Evolutionary conservation across 2,113 vertebrate species (phyloP).

Genomic region (Regulus satrapa): DNA sequence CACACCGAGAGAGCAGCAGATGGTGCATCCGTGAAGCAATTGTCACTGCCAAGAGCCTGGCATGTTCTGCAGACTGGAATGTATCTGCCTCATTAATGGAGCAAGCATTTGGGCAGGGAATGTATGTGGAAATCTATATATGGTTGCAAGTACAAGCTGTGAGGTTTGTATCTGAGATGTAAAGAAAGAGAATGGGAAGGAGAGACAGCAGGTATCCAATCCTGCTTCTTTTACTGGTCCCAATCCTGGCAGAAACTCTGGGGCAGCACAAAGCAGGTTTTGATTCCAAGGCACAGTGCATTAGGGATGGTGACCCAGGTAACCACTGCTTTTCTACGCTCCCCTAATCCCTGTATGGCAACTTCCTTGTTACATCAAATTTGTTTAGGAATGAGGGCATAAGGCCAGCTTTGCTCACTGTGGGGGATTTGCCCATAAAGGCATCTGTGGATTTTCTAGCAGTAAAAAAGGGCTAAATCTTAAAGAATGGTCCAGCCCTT

Average conservation of each 20-base stretch:
- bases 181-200: background rate
- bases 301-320: background rate
- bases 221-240: background rate
- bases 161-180: background rate
- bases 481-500: background rate
- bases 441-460: background rate
- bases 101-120: background rate
- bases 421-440: background rate
- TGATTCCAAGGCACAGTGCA: background rate
- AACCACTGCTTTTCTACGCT: background rate
- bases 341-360: background rate
- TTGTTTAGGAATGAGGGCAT: background rate
- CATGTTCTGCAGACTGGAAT: background rate
- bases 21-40: constrained; percentile 1
- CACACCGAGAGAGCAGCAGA: constrained; percentile 22
- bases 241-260: background rate
- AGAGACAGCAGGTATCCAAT: background rate
- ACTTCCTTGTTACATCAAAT: rapidly evolving
- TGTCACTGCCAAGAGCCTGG: background rate
- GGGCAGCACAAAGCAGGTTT: background rate
- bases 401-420: background rate
- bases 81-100: constrained; percentile 22
- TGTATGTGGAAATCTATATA: background rate
- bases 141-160: background rate
- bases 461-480: background rate